Conservation (phyloP, 2,113 vertebrate species). For the Dryoscopus gambensis region DNA sequence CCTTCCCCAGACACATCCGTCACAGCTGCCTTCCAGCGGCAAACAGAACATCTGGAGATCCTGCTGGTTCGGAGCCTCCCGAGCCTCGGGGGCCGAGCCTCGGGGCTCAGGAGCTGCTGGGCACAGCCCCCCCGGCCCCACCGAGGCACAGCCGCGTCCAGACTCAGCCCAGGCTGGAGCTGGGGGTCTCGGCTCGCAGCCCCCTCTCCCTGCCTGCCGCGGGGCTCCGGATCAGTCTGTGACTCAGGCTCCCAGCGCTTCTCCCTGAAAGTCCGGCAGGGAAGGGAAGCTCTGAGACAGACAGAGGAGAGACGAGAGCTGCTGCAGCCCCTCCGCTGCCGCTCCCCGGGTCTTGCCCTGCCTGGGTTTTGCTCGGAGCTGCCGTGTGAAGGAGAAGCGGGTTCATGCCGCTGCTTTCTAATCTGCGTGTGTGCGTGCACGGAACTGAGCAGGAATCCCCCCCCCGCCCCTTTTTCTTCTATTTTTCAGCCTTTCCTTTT, state of each 20-base stretch:
- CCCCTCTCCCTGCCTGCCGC: background rate
- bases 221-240: background rate
- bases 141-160: background rate
- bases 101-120: background rate
- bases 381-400: background rate
- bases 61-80: rapidly evolving
- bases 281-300: background rate
- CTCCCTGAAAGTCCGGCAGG: background rate
- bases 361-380: background rate
- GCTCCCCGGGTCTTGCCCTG: background rate
- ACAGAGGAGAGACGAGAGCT: background rate
- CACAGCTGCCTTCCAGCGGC: background rate
- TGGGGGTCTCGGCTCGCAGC: rapidly evolving
- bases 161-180: background rate
- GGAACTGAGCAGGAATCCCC: background rate
- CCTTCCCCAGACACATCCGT: background rate
- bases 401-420: background rate
- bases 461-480: too few species aligned
- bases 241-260: background rate
- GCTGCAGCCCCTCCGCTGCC: background rate
- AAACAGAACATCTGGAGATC: background rate
- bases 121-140: background rate
- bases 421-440: background rate
- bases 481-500: background rate
- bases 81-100: background rate